Conservation (phyloP, 2,113 vertebrate genomes). For the Cichladusa arquata region DNA sequence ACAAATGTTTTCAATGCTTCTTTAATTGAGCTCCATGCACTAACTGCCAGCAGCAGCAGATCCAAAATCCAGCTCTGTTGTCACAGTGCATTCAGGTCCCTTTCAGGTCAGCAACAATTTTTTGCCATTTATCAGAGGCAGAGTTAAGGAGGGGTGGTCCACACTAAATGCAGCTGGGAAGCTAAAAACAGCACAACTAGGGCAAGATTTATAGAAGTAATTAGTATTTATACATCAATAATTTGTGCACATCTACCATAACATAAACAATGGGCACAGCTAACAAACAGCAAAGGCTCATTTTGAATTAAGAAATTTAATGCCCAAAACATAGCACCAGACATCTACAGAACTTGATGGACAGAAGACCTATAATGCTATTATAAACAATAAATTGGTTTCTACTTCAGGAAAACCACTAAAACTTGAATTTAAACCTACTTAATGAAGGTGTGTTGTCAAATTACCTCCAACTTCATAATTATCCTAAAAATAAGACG, state of each 20-base stretch:
- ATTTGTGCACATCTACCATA: background rate
- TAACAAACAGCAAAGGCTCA: background rate
- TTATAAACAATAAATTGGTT: background rate
- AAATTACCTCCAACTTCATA: background rate
- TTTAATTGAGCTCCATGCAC: background rate
- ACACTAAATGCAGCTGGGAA: background rate
- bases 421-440: background rate
- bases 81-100: background rate
- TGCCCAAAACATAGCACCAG: background rate
- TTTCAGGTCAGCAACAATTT: background rate
- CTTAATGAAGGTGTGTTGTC: background rate
- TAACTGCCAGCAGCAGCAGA: background rate
- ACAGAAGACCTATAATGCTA: background rate
- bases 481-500: background rate
- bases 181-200: background rate
- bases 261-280: rapidly evolving
- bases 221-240: background rate
- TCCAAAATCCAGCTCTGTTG: background rate
- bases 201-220: background rate
- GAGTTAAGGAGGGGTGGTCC: background rate
- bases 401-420: background rate
- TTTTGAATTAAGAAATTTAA: background rate
- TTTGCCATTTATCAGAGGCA: background rate
- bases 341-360: background rate
- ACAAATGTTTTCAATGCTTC: background rate